Percentiles rank a stretch among this genome's conserved stretches.
Evolutionary conservation across 2,113 vertebrate genomes (phyloP).

Genomic region (Heliornis fulica): DNA sequence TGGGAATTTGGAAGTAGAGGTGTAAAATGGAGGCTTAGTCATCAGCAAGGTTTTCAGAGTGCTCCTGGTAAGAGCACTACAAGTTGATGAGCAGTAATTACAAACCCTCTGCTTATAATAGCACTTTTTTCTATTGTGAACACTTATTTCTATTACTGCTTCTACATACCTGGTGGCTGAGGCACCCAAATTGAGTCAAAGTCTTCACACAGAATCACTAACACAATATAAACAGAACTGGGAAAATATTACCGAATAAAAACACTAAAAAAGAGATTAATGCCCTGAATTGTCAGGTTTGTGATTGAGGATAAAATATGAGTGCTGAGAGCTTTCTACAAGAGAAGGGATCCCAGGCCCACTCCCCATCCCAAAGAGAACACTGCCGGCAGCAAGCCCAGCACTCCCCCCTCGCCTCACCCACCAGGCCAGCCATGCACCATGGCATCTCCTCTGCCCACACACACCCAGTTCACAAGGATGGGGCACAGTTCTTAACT

Average conservation of each 20-base stretch:
- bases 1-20: background rate
- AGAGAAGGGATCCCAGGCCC: background rate
- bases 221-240: background rate
- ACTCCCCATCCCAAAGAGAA: too few relatives aligned
- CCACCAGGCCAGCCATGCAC: background rate
- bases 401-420: background rate
- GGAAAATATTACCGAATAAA: background rate
- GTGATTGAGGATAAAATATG: background rate
- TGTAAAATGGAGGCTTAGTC: background rate
- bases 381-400: accelerated
- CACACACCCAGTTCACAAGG: background rate
- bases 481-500: background rate
- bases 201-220: background rate
- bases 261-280: background rate
- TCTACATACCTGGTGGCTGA: background rate
- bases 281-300: background rate
- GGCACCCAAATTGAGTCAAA: background rate
- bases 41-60: background rate
- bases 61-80: background rate
- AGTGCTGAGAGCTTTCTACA: background rate
- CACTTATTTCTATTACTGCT: background rate
- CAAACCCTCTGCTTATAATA: background rate
- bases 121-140: background rate
- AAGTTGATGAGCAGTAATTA: background rate
- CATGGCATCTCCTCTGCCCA: too few relatives aligned